Evolutionary conservation across 1,140 invertebrate genomes (phyloP).

Genomic region (Drosophila parabipectinata): DNA sequence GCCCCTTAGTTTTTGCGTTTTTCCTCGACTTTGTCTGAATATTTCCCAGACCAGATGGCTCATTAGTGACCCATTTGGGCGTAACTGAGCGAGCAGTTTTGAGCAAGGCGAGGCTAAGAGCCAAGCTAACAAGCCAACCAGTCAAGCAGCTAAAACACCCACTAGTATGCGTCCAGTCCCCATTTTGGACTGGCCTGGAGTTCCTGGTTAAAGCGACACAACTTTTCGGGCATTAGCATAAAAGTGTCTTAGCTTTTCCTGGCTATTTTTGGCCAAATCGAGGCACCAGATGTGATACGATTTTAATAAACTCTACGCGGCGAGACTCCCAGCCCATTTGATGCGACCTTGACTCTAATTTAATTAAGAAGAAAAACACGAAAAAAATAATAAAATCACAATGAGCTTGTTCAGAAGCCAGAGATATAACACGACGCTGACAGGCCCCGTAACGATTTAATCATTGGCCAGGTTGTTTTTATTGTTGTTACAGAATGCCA

Average conservation of each 20-base stretch:
- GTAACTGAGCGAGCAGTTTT: conserved; percentile 63
- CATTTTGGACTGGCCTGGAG: neutral
- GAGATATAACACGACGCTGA: conserved; percentile 40
- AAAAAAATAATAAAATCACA: conserved; percentile 20
- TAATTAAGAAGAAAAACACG: conserved; percentile 66
- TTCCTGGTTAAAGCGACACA: conserved; percentile 29
- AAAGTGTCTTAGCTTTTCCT: conserved; percentile 39
- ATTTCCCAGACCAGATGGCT: conserved; percentile 62
- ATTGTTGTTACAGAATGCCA: conserved; percentile 27
- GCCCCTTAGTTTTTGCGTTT: conserved; percentile 20
- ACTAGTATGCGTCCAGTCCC: neutral
- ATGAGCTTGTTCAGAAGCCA: conserved; percentile 32
- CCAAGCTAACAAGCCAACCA: conserved; percentile 15
- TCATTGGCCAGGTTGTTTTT: conserved; percentile 45
- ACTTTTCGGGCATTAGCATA: conserved; percentile 53
- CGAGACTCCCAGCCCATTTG: conserved; percentile 58
- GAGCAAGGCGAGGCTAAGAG: conserved; percentile 53
- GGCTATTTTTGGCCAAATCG: conserved; percentile 23
- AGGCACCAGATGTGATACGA: conserved; percentile 5
- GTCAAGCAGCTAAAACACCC: conserved; percentile 28
- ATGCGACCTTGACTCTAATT: conserved; percentile 68
- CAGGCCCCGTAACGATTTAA: conserved; percentile 57
- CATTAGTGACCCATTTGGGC: conserved; percentile 80
- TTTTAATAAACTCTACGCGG: conserved; percentile 37
- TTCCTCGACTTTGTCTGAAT: conserved; percentile 16